These are phyloP conservation scores for Lordiphosa andalusiaca DNA, from an alignment of 2,888 invertebrate genomes.

Conservation along the genomic window DNA sequence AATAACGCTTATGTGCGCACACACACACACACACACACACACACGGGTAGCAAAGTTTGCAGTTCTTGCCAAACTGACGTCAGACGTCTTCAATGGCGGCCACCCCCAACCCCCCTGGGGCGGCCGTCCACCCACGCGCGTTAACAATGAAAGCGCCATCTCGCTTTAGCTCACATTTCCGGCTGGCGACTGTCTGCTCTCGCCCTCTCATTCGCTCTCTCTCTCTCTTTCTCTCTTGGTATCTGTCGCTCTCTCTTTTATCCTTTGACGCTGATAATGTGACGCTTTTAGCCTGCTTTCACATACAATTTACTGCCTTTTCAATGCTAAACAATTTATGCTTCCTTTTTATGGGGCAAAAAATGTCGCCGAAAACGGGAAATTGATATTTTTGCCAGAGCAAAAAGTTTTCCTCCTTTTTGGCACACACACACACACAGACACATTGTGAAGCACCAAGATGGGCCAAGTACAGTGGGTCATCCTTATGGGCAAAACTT, in stretches of 20 bases:
- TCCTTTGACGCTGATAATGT: conserved; percentile 42
- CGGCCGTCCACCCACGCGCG: not conserved
- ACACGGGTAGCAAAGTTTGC: conserved; percentile 24
- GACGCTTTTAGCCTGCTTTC: conserved; percentile 71
- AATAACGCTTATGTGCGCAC: conserved; percentile 68
- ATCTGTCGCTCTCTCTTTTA: not conserved
- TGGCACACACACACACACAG: conserved; percentile 52
- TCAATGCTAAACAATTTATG: conserved; percentile 72
- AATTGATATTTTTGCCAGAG: conserved; percentile 69
- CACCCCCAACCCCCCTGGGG: conserved; percentile 3
- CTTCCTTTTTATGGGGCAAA: conserved; percentile 54
- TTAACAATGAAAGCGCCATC: conserved; percentile 60
- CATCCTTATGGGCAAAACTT: not conserved
- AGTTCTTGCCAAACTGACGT: conserved; percentile 43
- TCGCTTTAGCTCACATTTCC: conserved; percentile 70
- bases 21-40: conserved; percentile 28
- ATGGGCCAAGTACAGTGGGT: conserved; percentile 11
- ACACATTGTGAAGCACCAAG: conserved; percentile 3
- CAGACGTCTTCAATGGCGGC: conserved; percentile 45
- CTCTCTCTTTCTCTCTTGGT: not conserved
- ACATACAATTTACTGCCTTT: conserved; percentile 73
- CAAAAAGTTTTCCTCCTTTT: conserved; percentile 42
- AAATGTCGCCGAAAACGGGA: conserved; percentile 66
- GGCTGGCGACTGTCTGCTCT: conserved; percentile 31
- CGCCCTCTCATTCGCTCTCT: conserved; percentile 19